Percentiles rank a stretch among this genome's conserved stretches.
These are phyloP conservation scores for Agrochola circellaris DNA, from an alignment of 2,888 invertebrate genomes.

Conservation along the genomic window DNA sequence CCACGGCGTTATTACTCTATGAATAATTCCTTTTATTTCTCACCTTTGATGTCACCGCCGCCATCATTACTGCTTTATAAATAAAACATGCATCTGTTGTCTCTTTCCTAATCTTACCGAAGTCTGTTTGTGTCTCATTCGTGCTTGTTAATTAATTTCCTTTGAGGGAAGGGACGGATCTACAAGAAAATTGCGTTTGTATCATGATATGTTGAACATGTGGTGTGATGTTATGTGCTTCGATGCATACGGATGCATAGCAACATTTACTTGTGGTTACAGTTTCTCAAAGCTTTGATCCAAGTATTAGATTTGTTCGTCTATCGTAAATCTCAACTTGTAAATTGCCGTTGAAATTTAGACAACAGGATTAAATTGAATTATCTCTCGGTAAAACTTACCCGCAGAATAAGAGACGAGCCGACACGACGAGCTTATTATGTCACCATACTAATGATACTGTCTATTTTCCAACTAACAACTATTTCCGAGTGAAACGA, in stretches of 20 bases:
- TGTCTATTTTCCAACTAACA: too few relatives aligned
- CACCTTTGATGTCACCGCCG: constrained; percentile 69
- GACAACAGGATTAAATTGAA: neutral
- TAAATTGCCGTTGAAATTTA: neutral
- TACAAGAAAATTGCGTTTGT: constrained; percentile 15
- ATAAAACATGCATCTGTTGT: constrained; percentile 66
- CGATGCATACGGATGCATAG: neutral
- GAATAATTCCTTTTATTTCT: constrained; percentile 72
- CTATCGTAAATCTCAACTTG: neutral
- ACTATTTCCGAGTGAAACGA: neutral
- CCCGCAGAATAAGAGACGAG: neutral
- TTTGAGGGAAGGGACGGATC: constrained; percentile 5
- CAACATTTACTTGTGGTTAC: neutral
- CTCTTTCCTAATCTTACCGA: constrained; percentile 39
- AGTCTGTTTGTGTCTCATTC: constrained; percentile 25
- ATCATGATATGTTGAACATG: constrained; percentile 7
- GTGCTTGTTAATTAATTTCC: constrained; percentile 44
- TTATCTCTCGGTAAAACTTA: neutral
- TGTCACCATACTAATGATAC: neutral
- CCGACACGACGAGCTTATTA: neutral
- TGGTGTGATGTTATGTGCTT: neutral
- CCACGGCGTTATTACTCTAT: constrained; percentile 64
- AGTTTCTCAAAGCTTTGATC: neutral
- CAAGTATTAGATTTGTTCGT: neutral
- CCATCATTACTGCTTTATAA: constrained; percentile 64